Evolutionary conservation across 1,140 invertebrate genomes (phyloP).

Genomic region (Drosophila arawakana): DNA sequence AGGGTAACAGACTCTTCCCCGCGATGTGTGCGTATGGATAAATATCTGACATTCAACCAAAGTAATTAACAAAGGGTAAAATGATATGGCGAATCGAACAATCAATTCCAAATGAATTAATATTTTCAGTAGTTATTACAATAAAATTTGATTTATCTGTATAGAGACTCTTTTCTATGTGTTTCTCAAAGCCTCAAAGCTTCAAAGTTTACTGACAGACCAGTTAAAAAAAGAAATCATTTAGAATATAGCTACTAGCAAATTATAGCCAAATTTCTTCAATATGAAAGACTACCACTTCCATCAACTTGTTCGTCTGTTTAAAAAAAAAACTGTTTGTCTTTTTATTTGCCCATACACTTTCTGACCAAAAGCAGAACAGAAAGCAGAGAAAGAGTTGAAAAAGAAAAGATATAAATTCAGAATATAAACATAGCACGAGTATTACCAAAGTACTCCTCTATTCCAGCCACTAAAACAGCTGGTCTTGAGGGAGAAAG

Average conservation of each 20-base stretch:
- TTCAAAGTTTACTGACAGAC: neutral
- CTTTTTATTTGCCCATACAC: neutral
- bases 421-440: conserved; percentile 12
- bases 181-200: no score
- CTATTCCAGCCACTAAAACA: conserved; percentile 23
- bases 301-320: neutral
- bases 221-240: no score
- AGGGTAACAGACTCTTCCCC: conserved; percentile 8
- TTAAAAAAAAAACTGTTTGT: neutral
- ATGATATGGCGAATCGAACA: conserved; percentile 3
- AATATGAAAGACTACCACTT: neutral
- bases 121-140: neutral
- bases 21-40: neutral
- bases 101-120: neutral
- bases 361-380: neutral
- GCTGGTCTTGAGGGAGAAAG: conserved; percentile 30
- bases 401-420: conserved; percentile 13
- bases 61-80: conserved; percentile 42
- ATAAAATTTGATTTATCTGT: neutral
- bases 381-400: conserved; percentile 3
- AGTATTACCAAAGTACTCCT: conserved; percentile 20
- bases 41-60: conserved; percentile 15
- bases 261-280: neutral
- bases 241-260: no score
- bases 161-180: neutral